phyloP scores from a whole-genome alignment of 2,113 vertebrate genomes.

The Proteles cristata region DNA sequence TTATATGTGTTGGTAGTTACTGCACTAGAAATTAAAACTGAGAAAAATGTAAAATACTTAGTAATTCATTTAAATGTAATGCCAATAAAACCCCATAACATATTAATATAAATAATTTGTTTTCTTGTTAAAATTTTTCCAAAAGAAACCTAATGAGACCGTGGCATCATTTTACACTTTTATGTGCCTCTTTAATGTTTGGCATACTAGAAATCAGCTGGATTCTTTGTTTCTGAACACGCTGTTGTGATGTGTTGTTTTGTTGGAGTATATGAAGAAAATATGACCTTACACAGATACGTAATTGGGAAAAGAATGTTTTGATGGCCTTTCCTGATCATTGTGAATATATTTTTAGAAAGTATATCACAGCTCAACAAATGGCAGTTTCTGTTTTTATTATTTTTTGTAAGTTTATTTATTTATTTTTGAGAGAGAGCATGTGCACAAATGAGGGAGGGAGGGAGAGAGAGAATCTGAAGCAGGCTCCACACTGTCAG shows the following conservation, averaged over 20 bases:
- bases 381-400: not conserved
- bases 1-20: not conserved
- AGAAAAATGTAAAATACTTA: not conserved
- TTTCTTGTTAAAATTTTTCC: not conserved
- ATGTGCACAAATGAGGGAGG: too few relatives aligned
- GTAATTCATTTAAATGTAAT: not conserved
- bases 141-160: not conserved
- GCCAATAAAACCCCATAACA: not conserved
- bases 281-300: not conserved
- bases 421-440: too few relatives aligned
- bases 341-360: not conserved
- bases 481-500: too few relatives aligned
- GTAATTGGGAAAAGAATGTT: not conserved
- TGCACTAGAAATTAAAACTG: not conserved
- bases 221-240: not conserved
- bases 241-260: not conserved
- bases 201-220: not conserved
- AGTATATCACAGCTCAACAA: constrained; percentile 42
- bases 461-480: too few relatives aligned
- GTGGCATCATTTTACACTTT: not conserved
- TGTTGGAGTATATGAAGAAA: not conserved
- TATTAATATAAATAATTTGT: not conserved
- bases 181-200: not conserved
- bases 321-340: constrained; percentile 18
- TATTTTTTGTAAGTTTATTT: too few relatives aligned